These are phyloP conservation scores for Hirundichthys speculiger DNA, from an alignment of 2,113 vertebrate genomes.

Conservation along the genomic window DNA sequence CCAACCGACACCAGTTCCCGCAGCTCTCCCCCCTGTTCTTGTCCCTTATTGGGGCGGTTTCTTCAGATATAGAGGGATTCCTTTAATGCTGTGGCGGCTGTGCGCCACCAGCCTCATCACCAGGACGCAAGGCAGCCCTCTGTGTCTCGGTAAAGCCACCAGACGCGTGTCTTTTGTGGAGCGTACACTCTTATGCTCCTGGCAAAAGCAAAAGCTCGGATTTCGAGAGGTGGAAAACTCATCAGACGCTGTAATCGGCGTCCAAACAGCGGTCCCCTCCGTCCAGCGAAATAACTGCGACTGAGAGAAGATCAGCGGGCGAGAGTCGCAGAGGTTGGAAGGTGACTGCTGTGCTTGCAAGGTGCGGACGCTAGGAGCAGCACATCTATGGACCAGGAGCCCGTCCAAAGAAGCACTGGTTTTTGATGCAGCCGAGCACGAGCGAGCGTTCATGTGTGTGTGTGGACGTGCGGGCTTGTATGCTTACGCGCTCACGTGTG, in stretches of 20 bases:
- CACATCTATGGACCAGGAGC: conserved; percentile 56
- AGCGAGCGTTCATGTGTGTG: neutral
- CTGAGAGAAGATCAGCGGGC: conserved; percentile 36
- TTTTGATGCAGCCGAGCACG: conserved; percentile 61
- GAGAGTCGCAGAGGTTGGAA: conserved; percentile 79
- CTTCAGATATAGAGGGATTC: conserved; percentile 67
- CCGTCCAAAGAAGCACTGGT: conserved; percentile 52
- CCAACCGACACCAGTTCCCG: conserved; percentile 49
- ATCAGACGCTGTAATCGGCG: conserved; percentile 14
- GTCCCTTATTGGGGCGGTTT: conserved; percentile 72
- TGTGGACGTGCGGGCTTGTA: neutral
- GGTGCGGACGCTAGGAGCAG: conserved; percentile 78
- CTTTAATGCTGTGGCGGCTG: conserved; percentile 67
- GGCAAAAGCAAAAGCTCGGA: neutral
- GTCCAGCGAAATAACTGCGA: conserved; percentile 54
- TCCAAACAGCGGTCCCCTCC: conserved; percentile 14
- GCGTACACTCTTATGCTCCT: conserved; percentile 32
- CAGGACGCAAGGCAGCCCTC: conserved; percentile 68
- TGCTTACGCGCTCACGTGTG: neutral
- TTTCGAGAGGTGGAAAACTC: conserved; percentile 10
- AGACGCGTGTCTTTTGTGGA: conserved; percentile 46
- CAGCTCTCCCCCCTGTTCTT: conserved; percentile 34
- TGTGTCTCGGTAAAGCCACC: conserved; percentile 53
- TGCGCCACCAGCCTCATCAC: conserved; percentile 82
- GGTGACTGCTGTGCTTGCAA: conserved; percentile 78